Conservation (phyloP, 2,113 vertebrate species). For the Synodontis membranacea region DNA sequence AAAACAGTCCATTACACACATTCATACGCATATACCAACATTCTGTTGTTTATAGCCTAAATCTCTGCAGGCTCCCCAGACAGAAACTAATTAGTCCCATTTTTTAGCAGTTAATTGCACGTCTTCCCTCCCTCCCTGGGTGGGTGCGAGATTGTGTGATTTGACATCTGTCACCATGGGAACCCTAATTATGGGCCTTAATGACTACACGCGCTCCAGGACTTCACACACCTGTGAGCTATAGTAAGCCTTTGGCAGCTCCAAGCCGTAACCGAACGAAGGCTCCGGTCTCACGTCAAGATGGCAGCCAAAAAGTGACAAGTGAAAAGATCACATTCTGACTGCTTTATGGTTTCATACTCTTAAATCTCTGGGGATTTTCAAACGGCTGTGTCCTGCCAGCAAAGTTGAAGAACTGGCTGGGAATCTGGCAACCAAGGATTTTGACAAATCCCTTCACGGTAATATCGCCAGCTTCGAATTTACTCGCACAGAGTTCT, state of each 20-base stretch:
- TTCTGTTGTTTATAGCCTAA: slow-evolving; percentile 26
- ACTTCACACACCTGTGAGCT: slow-evolving; percentile 46
- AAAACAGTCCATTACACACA: slow-evolving; percentile 16
- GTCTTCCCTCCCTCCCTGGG: slow-evolving; percentile 44
- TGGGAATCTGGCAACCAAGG: not conserved
- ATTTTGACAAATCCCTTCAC: slow-evolving; percentile 8
- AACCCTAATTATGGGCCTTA: slow-evolving; percentile 56
- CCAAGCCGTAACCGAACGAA: slow-evolving; percentile 10
- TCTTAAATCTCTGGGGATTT: not conserved
- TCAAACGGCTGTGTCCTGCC: not conserved
- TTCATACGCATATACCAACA: slow-evolving; percentile 5
- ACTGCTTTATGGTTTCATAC: slow-evolving; percentile 1
- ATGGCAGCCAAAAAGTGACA: slow-evolving; percentile 24
- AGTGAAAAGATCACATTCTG: slow-evolving; percentile 17
- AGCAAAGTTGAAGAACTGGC: slow-evolving; percentile 5
- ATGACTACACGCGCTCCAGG: slow-evolving; percentile 50
- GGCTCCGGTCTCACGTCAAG: not conserved
- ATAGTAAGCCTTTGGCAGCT: slow-evolving; percentile 10
- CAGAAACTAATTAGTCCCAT: slow-evolving; percentile 63
- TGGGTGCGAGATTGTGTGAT: slow-evolving; percentile 40
- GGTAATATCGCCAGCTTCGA: not conserved
- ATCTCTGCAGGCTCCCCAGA: slow-evolving; percentile 47
- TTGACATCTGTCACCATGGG: slow-evolving; percentile 56
- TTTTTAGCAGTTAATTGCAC: slow-evolving; percentile 65
- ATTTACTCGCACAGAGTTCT: not conserved